phyloP scores from a whole-genome alignment of 2,888 invertebrate species.

The Reticulitermes lucifugus region DNA sequence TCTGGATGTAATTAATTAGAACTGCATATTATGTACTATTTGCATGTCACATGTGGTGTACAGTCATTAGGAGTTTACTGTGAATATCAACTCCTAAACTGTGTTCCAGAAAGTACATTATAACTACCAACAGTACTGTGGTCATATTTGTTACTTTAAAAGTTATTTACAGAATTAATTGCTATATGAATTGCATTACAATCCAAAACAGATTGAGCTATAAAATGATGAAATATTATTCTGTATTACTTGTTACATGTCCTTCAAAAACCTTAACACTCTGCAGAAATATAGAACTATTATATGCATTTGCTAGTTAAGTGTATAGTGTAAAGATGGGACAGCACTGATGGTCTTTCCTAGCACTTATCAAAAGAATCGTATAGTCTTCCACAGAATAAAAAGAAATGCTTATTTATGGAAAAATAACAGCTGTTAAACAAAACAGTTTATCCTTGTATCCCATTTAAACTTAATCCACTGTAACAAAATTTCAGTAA shows the following conservation, averaged over 20 bases:
- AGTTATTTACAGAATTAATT: conserved; percentile 34
- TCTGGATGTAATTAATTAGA: conserved; percentile 12
- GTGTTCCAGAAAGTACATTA: background rate
- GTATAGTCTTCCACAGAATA: background rate
- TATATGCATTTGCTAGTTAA: background rate
- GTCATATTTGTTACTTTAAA: conserved; percentile 18
- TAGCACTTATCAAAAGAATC: background rate
- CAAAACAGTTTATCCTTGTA: no score
- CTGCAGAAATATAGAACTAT: conserved; percentile 4
- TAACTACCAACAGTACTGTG: background rate
- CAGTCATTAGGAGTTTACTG: background rate
- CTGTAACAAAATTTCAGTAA: no score
- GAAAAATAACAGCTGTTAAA: no score
- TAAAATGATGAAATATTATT: conserved; percentile 33
- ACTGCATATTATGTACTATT: background rate
- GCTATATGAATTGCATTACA: conserved; percentile 25
- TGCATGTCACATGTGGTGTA: background rate
- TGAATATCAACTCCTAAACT: conserved; percentile 1
- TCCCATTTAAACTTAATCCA: no score
- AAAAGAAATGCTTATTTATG: background rate
- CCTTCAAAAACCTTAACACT: conserved; percentile 13
- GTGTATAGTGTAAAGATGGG: background rate
- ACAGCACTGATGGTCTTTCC: background rate
- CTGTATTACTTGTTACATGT: conserved; percentile 24
- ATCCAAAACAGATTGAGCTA: conserved; percentile 37